Evolutionary conservation across 2,888 invertebrate species (phyloP).

Genomic region (Apocheima hispidaria): DNA sequence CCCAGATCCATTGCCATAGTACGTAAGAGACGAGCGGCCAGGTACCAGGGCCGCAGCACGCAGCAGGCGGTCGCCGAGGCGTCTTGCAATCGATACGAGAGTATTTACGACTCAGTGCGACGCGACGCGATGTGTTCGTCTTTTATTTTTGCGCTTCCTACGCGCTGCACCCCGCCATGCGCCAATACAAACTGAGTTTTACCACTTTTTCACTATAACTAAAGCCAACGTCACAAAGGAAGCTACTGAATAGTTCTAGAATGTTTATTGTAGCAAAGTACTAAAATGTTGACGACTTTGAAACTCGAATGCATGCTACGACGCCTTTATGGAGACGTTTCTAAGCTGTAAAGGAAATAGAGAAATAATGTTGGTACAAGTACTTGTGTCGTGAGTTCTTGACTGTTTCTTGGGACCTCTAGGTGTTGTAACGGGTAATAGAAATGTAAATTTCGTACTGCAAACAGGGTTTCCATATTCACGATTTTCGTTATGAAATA

Average conservation of each 20-base stretch:
- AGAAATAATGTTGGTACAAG: constrained; percentile 19
- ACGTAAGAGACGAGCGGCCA: constrained; percentile 4
- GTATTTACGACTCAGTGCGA: constrained; percentile 66
- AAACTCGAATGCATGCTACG: constrained; percentile 18
- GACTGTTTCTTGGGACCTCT: neutral
- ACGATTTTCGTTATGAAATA: no score
- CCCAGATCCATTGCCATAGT: neutral
- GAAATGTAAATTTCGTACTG: no score
- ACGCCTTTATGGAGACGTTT: constrained; percentile 33
- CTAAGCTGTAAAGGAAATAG: constrained; percentile 12
- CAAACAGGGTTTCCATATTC: no score
- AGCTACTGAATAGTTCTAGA: neutral
- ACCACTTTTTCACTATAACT: constrained; percentile 19
- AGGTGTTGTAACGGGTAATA: neutral
- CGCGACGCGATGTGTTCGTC: constrained; percentile 56
- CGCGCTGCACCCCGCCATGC: constrained; percentile 16
- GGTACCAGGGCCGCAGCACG: constrained; percentile 51
- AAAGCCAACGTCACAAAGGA: neutral
- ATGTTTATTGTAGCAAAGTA: constrained; percentile 1
- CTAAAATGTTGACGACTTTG: constrained; percentile 5
- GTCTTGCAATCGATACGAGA: constrained; percentile 74
- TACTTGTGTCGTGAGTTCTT: constrained; percentile 3
- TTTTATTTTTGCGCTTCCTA: constrained; percentile 61
- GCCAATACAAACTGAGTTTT: constrained; percentile 8
- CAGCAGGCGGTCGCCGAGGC: constrained; percentile 69